Base-by-base conservation (phyloP, 2,888 invertebrate genomes). In the Xylophagus ater region DNA sequence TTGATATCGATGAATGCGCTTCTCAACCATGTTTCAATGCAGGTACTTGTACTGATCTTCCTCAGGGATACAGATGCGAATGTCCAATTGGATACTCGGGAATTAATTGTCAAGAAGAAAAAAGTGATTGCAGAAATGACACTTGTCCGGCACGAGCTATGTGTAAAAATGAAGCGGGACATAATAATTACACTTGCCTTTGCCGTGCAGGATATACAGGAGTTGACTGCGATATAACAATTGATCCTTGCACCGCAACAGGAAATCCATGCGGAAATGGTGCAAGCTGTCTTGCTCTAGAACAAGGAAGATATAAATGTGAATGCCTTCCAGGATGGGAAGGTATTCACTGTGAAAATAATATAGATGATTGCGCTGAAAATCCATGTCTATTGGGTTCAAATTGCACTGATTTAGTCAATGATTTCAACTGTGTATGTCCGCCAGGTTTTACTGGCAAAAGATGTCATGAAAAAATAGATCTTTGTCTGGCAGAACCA, bases 281-380 rank as follows among this genome's bases (percentile, higher is more conserved):
- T 4, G 93, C 87, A 4, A 78, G 80, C 26, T 94, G 94, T 55
- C 73, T 85, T 47, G 89, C 88, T 30, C 72, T 90, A 41, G 87
- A 87, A 60, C 90, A 89, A 70, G 92, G 92, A 9, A 72, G 92
- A 49, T 94, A 83, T 63, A 84, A 86, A 61, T 98, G 98, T 59
- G 88, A 92, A 60, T 98, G 98, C 61, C 69, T 87, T 37, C 83
- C 90, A 14, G 98, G 98, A 26, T 98, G 97, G 96, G 90, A 92
- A 60, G 98, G 98, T 43, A 84, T 88, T 52, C 81, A 83, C 44
- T 98, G 98, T 61, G 90, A 93, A 58, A 73, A 73, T n/a, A 90
- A 93, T 57, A 86, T 79, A 46, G 83, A 96, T 55, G 94, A 96
- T 57, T 96, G 94, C 60, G 81, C 86, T 5, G 92, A 92, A 60